A percentile compares a stretch with the other conserved stretches of the same genome.
phyloP scores from a whole-genome alignment of 92 coral and sea anemone species.

The Epizoanthus ramosus region DNA sequence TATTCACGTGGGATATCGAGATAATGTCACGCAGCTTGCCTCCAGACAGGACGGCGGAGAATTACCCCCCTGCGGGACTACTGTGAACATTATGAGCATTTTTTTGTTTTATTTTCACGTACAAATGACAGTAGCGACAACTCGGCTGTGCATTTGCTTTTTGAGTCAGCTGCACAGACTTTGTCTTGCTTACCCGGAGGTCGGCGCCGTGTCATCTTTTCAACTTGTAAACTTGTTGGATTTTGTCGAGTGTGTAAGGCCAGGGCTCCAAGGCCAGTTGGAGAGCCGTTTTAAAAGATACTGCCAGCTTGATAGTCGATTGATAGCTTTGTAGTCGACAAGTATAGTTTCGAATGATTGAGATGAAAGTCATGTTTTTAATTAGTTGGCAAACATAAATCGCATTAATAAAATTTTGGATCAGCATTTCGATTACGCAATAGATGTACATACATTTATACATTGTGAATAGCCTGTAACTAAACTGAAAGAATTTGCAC shows the following conservation, averaged over 20 bases:
- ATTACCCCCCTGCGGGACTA: neutral
- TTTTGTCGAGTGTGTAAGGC: conserved; percentile 2
- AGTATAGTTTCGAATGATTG: neutral
- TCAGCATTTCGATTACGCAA: too few species aligned
- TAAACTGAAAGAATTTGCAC: too few species aligned
- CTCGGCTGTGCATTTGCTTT: neutral
- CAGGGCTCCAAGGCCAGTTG: too few species aligned
- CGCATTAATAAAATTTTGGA: too few species aligned
- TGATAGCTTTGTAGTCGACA: neutral
- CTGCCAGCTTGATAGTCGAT: too few species aligned
- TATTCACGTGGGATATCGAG: neutral
- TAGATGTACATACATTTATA: too few species aligned
- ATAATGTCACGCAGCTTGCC: neutral
- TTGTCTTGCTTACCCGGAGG: neutral
- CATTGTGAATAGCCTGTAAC: too few species aligned
- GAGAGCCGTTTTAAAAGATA: neutral
- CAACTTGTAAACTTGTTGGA: neutral
- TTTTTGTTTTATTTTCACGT: neutral
- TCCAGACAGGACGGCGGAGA: conserved; percentile 2
- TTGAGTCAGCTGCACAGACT: neutral
- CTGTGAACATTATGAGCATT: neutral
- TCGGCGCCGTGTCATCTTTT: neutral
- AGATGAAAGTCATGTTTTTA: neutral
- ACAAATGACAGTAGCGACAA: neutral
- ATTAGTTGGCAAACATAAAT: too few species aligned